These are phyloP conservation scores for Bubo blakistoni DNA, from an alignment of 2,113 vertebrate genomes.

Conservation along the genomic window DNA sequence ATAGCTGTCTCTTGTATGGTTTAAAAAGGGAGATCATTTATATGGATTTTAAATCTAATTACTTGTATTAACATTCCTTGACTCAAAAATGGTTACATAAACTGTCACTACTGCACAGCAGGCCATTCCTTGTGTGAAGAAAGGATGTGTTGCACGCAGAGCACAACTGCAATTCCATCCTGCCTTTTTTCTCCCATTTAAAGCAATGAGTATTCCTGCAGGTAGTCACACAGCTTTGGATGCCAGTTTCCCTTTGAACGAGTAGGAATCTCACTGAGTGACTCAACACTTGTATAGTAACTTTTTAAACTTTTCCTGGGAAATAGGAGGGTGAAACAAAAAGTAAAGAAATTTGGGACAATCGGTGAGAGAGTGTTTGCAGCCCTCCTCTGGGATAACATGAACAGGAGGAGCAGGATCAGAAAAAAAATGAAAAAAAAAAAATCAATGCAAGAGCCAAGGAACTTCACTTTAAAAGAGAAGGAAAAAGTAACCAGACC, in stretches of 20 bases:
- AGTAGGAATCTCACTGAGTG: neutral
- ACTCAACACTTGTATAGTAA: neutral
- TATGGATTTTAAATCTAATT: neutral
- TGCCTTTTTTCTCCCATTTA: neutral
- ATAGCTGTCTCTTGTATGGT: neutral
- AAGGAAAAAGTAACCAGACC: slow-evolving; percentile 44
- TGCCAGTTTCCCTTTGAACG: neutral
- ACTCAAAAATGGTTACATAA: neutral
- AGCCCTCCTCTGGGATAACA: neutral
- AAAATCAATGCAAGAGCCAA: neutral
- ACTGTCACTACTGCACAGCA: neutral
- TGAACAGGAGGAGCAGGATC: neutral
- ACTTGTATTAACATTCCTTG: neutral
- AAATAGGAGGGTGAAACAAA: neutral
- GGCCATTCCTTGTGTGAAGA: neutral
- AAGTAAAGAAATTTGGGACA: neutral
- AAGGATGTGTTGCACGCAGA: neutral
- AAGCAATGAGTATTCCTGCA: neutral
- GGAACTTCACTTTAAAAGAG: neutral
- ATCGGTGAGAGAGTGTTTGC: neutral
- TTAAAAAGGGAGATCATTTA: neutral
- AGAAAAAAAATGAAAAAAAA: neutral
- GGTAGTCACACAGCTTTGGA: neutral
- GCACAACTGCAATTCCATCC: neutral
- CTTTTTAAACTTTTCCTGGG: neutral